Evolutionary conservation across 2,113 vertebrate genomes (phyloP).

Genomic region (Silurus asotus): DNA sequence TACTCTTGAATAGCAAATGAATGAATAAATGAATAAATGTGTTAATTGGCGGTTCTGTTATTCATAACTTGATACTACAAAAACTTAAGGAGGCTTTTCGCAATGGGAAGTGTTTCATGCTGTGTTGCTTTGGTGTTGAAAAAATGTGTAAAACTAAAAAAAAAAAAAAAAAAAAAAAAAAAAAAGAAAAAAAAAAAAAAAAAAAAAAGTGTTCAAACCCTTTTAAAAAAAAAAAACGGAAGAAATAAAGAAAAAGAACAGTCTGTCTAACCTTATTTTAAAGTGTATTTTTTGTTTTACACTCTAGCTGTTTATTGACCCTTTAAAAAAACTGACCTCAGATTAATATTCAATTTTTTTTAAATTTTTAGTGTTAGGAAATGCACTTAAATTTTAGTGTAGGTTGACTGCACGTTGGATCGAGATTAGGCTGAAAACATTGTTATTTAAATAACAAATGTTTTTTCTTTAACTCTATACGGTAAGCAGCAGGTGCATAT

Average conservation of each 20-base stretch:
- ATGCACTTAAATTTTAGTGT: neutral
- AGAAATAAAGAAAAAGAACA: neutral
- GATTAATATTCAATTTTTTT: neutral
- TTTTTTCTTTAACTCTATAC: neutral
- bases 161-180: neutral
- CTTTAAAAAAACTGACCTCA: neutral
- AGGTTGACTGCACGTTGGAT: neutral
- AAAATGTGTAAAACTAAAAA: neutral
- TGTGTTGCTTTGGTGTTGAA: neutral
- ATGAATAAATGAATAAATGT: neutral
- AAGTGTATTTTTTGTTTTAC: neutral
- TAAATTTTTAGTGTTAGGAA: neutral
- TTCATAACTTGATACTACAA: neutral
- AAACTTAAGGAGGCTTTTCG: neutral
- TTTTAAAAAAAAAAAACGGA: neutral
- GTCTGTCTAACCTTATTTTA: neutral
- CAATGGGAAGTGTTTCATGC: neutral
- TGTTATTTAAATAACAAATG: too few species aligned
- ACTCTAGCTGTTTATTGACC: neutral
- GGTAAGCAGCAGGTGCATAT: neutral
- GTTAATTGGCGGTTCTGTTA: neutral
- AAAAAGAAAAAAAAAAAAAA: neutral
- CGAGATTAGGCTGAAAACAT: neutral
- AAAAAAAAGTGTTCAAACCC: neutral
- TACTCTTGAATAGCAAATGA: neutral